A percentile compares a stretch with the other conserved stretches of the same genome.
Conservation (phyloP, 2,797 vertebrate species). For the Gobio occitaniae region DNA sequence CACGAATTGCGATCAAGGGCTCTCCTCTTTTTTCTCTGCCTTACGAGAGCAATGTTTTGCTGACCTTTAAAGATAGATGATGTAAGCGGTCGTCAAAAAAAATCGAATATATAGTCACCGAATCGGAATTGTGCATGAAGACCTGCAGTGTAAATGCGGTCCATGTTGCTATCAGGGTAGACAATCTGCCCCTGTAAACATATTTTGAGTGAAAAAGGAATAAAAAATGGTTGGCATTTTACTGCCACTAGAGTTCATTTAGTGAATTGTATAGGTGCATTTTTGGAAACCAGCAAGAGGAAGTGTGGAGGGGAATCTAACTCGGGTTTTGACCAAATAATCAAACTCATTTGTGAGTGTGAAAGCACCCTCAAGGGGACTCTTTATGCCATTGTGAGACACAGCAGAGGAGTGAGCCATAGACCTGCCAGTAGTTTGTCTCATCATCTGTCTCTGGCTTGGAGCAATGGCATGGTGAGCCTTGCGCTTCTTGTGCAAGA, state of each 20-base stretch:
- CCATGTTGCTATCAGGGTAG: no score
- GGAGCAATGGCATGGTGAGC: conserved; percentile 59
- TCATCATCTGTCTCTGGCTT: conserved; percentile 66
- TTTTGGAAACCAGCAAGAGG: not conserved
- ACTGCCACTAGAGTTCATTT: not conserved
- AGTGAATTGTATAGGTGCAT: not conserved
- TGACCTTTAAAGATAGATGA: no score
- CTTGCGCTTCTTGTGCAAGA: conserved; percentile 62
- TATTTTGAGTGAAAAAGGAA: not conserved
- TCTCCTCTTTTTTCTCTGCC: no score
- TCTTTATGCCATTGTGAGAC: conserved; percentile 1
- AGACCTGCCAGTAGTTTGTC: conserved; percentile 25
- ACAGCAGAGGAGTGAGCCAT: not conserved
- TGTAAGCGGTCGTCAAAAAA: no score
- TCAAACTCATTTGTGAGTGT: not conserved
- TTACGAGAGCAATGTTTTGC: no score
- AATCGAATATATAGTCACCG: no score
- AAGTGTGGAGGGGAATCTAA: not conserved
- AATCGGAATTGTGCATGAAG: no score
- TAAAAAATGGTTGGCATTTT: not conserved
- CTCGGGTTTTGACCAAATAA: conserved; percentile 12
- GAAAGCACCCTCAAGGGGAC: conserved; percentile 9
- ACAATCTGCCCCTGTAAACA: not conserved
- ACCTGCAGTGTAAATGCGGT: no score
- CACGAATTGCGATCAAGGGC: no score